phyloP scores from a whole-genome alignment of 2,888 invertebrate genomes.

The Dynastes hyllus region DNA sequence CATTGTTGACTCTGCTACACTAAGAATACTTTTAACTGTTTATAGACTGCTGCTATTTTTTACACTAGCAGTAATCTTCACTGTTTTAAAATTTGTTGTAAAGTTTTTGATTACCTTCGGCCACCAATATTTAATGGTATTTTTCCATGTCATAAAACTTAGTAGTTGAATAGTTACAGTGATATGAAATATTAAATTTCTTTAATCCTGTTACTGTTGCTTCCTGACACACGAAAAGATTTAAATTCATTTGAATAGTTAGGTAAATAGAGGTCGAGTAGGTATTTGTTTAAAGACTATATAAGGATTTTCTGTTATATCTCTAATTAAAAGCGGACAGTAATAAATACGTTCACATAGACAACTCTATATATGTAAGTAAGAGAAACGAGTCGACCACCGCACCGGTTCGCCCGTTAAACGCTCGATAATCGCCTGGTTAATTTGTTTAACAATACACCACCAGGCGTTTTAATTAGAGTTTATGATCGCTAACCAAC shows the following conservation, averaged over 20 bases:
- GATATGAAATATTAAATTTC: no score
- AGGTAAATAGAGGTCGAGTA: neutral
- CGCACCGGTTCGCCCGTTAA: slow-evolving; percentile 27
- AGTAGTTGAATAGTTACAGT: no score
- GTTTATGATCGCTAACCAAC: slow-evolving; percentile 41
- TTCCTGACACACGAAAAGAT: neutral
- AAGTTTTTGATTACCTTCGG: no score
- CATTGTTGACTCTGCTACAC: no score
- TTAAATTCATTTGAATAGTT: slow-evolving; percentile 10
- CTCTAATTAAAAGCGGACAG: slow-evolving; percentile 27
- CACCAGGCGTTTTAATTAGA: slow-evolving; percentile 45
- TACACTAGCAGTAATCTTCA: no score
- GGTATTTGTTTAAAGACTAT: slow-evolving; percentile 22
- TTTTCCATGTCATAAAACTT: no score
- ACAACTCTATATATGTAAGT: slow-evolving; percentile 35
- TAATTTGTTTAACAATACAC: slow-evolving; percentile 49
- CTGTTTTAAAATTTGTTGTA: no score
- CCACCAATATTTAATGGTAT: no score
- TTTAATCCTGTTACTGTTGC: no score
- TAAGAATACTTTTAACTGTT: no score
- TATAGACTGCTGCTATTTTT: no score
- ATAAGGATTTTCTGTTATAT: neutral
- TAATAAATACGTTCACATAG: slow-evolving; percentile 42
- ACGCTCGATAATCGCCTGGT: slow-evolving; percentile 29
- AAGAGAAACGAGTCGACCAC: slow-evolving; percentile 25